These are phyloP conservation scores for Micromussa lordhowensis DNA, from an alignment of 92 coral and sea anemone species.

Conservation along the genomic window DNA sequence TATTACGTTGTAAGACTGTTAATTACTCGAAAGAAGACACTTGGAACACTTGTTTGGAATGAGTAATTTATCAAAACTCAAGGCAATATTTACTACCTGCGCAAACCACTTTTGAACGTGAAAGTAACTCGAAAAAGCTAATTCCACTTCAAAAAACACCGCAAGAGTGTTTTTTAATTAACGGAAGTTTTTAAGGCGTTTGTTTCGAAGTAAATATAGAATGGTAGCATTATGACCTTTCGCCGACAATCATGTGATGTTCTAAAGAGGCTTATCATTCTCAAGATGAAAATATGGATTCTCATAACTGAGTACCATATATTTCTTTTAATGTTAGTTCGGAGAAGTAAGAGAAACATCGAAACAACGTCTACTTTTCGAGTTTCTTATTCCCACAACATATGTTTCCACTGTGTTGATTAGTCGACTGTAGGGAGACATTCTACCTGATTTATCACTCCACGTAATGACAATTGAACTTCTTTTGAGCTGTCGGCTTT, in stretches of 20 bases:
- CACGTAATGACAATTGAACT: background rate
- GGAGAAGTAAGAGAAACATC: background rate
- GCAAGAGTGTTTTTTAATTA: background rate
- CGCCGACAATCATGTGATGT: background rate
- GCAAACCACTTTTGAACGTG: background rate
- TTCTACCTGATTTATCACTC: background rate
- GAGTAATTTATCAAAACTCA: background rate
- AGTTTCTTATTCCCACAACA: background rate
- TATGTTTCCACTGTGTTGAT: background rate
- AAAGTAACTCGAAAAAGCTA: background rate
- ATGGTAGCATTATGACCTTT: background rate
- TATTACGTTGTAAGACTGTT: background rate
- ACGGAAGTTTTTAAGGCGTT: background rate
- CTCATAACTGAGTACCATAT: background rate
- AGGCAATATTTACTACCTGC: background rate
- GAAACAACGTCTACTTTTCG: background rate
- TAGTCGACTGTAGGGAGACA: background rate
- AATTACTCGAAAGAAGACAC: background rate
- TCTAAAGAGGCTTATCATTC: background rate
- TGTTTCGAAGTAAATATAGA: background rate
- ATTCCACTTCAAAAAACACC: background rate
- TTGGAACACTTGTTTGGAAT: background rate
- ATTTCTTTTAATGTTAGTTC: background rate
- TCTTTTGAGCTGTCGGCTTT: background rate
- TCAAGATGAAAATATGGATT: background rate